Evolutionary conservation across 2,113 vertebrate species (phyloP).

Genomic region (Vidua chalybeata): DNA sequence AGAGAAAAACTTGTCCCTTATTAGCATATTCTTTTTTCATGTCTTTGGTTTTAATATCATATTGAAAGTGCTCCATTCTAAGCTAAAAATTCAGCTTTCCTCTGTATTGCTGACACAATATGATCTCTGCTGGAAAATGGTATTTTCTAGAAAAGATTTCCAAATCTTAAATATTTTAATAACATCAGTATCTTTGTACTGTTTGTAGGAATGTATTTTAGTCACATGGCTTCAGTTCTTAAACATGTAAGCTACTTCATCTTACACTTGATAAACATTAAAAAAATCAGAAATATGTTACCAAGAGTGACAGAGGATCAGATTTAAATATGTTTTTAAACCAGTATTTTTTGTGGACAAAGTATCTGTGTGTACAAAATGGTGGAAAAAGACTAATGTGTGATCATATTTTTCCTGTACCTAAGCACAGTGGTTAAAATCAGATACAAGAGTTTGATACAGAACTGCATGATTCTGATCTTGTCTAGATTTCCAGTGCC

Average conservation of each 20-base stretch:
- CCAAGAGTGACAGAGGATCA: not conserved
- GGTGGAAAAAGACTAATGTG: not conserved
- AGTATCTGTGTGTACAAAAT: not conserved
- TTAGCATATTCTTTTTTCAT: not conserved
- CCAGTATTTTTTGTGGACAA: not conserved
- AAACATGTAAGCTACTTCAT: not conserved
- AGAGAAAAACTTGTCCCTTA: not conserved
- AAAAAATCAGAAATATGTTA: not conserved
- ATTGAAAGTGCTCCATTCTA: not conserved
- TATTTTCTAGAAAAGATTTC: not conserved
- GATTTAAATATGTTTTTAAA: not conserved
- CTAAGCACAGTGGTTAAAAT: not conserved
- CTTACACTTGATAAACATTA: not conserved
- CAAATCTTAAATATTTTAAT: not conserved
- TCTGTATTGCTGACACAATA: not conserved
- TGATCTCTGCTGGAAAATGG: not conserved
- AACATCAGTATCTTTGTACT: not conserved
- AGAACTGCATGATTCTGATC: not conserved
- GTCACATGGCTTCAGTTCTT: not conserved
- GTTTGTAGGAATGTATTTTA: not conserved
- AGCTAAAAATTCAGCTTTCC: not conserved
- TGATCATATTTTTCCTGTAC: not conserved
- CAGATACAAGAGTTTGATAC: not conserved
- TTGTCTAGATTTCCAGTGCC: not conserved
- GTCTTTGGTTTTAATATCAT: not conserved